Evolutionary conservation across 1,140 invertebrate genomes (phyloP).

Genomic region (Lamellibrachia luymesi): DNA sequence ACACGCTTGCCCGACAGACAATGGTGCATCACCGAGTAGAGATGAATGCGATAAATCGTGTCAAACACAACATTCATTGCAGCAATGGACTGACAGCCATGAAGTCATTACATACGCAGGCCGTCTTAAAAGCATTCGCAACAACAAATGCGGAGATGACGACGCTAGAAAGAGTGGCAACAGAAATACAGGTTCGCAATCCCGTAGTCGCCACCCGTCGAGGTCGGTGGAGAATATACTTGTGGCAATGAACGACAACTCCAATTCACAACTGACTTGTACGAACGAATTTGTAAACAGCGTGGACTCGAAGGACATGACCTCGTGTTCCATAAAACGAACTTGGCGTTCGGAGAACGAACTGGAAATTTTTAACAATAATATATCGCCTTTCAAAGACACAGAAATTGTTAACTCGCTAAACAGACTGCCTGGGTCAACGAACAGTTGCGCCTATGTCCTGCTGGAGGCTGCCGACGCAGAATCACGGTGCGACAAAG

Average conservation of each 20-base stretch:
- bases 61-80: not conserved
- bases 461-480: not conserved
- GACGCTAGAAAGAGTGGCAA: not conserved
- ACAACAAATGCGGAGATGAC: not conserved
- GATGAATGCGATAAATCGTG: not conserved
- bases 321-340: not conserved
- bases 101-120: not conserved
- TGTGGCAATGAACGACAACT: not conserved
- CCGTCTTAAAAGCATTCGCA: not conserved
- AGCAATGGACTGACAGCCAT: not conserved
- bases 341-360: not conserved
- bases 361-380: not conserved
- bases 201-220: not conserved
- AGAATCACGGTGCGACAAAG: not conserved
- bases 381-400: not conserved
- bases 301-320: not conserved
- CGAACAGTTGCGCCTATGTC: not conserved
- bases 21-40: not conserved
- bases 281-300: not conserved
- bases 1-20: not conserved
- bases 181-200: not conserved
- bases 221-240: not conserved
- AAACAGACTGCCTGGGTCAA: not conserved
- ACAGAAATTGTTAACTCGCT: not conserved
- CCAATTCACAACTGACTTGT: not conserved